These are phyloP conservation scores for Otolemur garnettii DNA, from an alignment of 2,113 vertebrate species.

Conservation along the genomic window DNA sequence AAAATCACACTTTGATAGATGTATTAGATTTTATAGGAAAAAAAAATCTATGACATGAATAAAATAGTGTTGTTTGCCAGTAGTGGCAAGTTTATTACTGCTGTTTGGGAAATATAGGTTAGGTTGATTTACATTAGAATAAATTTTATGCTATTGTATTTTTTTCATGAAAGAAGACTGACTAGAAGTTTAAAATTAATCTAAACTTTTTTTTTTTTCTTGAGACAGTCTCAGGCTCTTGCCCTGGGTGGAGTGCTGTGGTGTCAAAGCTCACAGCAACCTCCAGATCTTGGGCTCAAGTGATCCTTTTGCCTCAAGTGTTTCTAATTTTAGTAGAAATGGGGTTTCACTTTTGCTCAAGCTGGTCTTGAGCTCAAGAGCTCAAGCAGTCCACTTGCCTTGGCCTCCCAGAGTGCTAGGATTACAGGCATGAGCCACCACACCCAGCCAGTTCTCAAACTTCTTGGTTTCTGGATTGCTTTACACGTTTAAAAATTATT, in stretches of 20 bases:
- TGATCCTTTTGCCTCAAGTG: too few species aligned
- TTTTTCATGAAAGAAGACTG: neutral
- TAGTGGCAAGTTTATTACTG: neutral
- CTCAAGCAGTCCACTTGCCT: too few species aligned
- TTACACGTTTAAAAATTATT: neutral
- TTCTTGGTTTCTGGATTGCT: neutral
- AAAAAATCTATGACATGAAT: neutral
- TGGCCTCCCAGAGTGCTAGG: too few species aligned
- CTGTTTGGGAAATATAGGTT: neutral
- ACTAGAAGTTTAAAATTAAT: neutral
- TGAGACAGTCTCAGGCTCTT: too few species aligned
- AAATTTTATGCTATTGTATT: neutral
- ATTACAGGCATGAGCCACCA: too few species aligned
- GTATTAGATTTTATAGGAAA: neutral
- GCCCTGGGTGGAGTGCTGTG: too few species aligned
- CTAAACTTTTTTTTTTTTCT: too few species aligned
- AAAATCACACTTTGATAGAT: neutral
- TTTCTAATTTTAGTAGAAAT: too few species aligned
- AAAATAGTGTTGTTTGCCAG: neutral
- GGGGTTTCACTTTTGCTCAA: too few species aligned
- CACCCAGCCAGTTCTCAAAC: neutral
- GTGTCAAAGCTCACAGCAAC: too few species aligned
- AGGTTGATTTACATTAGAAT: neutral
- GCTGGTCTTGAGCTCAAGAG: too few species aligned
- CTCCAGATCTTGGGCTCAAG: too few species aligned